Conservation (phyloP, 2,797 vertebrate genomes). For the Oreochromis mossambicus region DNA sequence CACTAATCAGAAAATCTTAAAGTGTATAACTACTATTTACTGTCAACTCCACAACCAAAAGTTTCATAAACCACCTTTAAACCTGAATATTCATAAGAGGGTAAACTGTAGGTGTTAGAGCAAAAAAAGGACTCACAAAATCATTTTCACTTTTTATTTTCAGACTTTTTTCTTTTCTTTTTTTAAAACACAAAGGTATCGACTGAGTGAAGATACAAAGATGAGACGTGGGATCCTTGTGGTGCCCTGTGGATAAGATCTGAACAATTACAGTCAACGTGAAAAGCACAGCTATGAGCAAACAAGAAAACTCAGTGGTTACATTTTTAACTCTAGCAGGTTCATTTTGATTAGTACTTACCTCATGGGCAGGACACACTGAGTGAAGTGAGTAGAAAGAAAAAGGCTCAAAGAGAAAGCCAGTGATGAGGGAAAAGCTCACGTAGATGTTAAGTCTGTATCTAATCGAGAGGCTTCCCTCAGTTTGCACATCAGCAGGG, state of each 20-base stretch:
- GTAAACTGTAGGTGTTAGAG: conserved; percentile 7
- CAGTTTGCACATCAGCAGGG: not conserved
- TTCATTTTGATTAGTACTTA: conserved; percentile 21
- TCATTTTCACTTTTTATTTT: conserved; percentile 74
- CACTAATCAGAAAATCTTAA: not conserved
- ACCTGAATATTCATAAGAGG: not conserved
- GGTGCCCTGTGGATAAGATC: conserved; percentile 87
- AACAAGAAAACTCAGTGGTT: not conserved
- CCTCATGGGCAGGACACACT: not conserved
- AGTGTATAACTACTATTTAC: not conserved
- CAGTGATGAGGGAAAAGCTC: not conserved
- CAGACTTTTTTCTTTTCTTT: conserved; percentile 75
- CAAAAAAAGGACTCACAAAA: conserved; percentile 73
- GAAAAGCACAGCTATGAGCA: not conserved
- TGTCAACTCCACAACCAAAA: not conserved
- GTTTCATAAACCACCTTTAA: not conserved
- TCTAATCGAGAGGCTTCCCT: not conserved
- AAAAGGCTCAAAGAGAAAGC: not conserved
- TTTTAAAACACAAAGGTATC: conserved; percentile 66
- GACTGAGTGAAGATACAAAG: conserved; percentile 76
- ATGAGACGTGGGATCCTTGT: conserved; percentile 77
- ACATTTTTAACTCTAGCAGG: not conserved
- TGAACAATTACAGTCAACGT: conserved; percentile 70
- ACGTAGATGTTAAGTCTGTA: not conserved
- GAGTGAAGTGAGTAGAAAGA: not conserved